Evolutionary conservation across 1,140 invertebrate species (phyloP), one percentile per base, ranked within the genome.

Genomic region (Neuroterus valhalla): DNA sequence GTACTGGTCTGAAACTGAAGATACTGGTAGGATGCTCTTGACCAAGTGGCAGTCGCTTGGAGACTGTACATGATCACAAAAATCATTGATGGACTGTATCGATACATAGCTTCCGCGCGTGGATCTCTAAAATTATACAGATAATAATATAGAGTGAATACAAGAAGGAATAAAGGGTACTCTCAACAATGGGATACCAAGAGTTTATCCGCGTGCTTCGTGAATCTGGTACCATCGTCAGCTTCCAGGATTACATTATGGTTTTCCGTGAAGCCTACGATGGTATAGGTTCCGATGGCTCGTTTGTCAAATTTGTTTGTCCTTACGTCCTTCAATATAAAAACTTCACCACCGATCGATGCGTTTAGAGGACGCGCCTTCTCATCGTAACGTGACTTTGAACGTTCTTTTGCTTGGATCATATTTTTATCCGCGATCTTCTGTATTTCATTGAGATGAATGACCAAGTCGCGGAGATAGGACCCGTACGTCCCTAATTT

Each of bases 181-280:
- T n/a, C n/a, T n/a, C n/a, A n/a, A n/a, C n/a, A n/a, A n/a, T n/a
- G n/a, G n/a, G n/a, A n/a, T n/a, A n/a, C n/a, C 11, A 45, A 10
- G 3, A 70, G 31, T 23, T 70, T 70, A 23, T 70, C 68, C 10
- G 12, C n/a, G 8, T 70, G 68, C 31, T 70, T 70, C 4, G 55
- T 19, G 3, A 15, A 17, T 31, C 55, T 62, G 6, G 12, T 19
- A 0, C 21, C 38, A 11, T n/a, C 2, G 11, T 71, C 42, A n/a
- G n/a, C n/a, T 10, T 71, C 31, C 6, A 21, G 15, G 12, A 71
- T 11, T 3, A 71, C 42, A 55, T 55, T 55, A 12, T 71, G 31
- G 14, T 55, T 11, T 8, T 21, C 26, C 21, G 62, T 17, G 23
- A 66, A 23, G 42, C 44, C 50, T 2, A 71, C 26, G 8, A 70